Base-by-base conservation (phyloP, 1,140 invertebrate genomes). In the Listronotus bonariensis region DNA sequence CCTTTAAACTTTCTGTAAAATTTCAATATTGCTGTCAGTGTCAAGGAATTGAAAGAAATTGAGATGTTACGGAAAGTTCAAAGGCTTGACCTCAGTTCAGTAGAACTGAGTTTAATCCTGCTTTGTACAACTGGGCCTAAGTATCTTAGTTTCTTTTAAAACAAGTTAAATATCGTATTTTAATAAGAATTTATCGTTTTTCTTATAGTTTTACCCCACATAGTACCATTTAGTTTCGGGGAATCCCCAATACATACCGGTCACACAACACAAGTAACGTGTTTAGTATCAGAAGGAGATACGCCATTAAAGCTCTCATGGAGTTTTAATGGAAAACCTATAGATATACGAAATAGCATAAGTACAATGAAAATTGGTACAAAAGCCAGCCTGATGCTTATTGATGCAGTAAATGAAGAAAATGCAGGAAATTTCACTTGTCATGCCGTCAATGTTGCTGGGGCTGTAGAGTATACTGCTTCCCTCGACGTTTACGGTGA, bases 331-430 rank as follows among this genome's bases (percentile, higher is more conserved):
- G 80, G 80, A 48, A 79, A 76, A 42, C 40, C 32, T 18, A 32
- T 72, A 11, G 67, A 71, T 51, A 52, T 59, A 11, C 42, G 46
- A 12, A 63, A 38, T 38, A 84, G 85, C 71, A 83, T 88, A 73
- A 80, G 83, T 36, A 82, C 88, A 56, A 82, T 84, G 59, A 87
- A 88, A 78, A 77, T 84, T 68, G 87, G 88, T 41, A 86, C 85
- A 78, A 83, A 88, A 66, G 87, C 86, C 74, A 88, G 86, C 68
- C 82, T 89, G 71, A 80, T 92, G 58, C 87, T 87, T 69, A 90
- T 92, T 69, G 88, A 89, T 42, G 75, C 79, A n/a, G 82, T 84
- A 4, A 78, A 75, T 26, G 81, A 82, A 9, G 63, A 63, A 40
- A 74, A 77, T 68, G 78, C 79, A 49, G 82, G 81, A 32, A 82